Percentiles rank a stretch among this genome's conserved stretches.
These are phyloP conservation scores for Shargacucullia verbasci DNA, from an alignment of 2,888 invertebrate species.

Conservation along the genomic window DNA sequence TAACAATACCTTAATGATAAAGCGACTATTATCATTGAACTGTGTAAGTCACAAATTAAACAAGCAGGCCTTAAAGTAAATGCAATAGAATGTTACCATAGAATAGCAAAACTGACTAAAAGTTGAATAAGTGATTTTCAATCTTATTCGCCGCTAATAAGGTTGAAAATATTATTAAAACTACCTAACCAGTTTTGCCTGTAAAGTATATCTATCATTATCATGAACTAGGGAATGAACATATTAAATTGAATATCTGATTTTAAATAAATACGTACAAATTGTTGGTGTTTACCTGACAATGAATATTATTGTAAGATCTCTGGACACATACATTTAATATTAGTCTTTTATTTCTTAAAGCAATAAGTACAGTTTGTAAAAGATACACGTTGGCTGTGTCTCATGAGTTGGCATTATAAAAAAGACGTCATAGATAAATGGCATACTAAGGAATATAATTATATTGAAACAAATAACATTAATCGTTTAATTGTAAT, in stretches of 20 bases:
- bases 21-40: slow-evolving; percentile 25
- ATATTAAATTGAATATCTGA: slow-evolving; percentile 23
- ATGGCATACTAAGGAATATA: not conserved
- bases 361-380: slow-evolving; percentile 44
- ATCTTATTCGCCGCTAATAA: slow-evolving; percentile 40
- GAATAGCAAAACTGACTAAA: slow-evolving; percentile 43
- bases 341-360: slow-evolving; percentile 29
- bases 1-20: slow-evolving; percentile 20
- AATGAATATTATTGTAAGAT: slow-evolving; percentile 45
- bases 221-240: slow-evolving; percentile 42
- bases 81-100: slow-evolving; percentile 60
- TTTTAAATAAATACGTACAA: slow-evolving; percentile 42
- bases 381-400: slow-evolving; percentile 15
- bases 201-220: slow-evolving; percentile 30
- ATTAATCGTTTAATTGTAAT: slow-evolving; percentile 11
- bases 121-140: slow-evolving; percentile 41
- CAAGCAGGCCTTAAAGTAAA: slow-evolving; percentile 54
- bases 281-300: slow-evolving; percentile 36
- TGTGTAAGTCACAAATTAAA: slow-evolving; percentile 50
- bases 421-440: not conserved
- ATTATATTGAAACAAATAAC: no score
- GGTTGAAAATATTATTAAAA: slow-evolving; percentile 40
- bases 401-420: slow-evolving; percentile 21
- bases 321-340: slow-evolving; percentile 28
- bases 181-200: slow-evolving; percentile 44